Evolutionary conservation across 2,113 vertebrate species (phyloP).

Genomic region (Tragelaphus buxtoni): DNA sequence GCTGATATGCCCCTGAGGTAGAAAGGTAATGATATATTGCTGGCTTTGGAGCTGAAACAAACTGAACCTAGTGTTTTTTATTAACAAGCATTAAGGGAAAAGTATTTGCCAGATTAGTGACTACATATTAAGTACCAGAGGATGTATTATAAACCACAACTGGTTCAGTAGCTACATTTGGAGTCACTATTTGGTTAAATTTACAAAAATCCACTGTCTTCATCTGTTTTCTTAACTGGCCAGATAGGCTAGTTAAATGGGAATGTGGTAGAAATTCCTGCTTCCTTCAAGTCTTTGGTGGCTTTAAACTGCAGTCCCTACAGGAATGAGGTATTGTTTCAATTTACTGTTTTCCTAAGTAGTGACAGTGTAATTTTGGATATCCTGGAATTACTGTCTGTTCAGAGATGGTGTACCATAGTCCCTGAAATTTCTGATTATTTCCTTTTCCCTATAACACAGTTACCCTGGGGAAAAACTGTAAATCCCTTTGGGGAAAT

Average conservation of each 20-base stretch:
- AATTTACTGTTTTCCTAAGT: not conserved
- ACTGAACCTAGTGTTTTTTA: not conserved
- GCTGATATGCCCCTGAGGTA: not conserved
- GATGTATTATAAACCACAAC: not conserved
- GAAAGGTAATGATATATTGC: not conserved
- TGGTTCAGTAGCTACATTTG: not conserved
- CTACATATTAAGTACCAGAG: not conserved
- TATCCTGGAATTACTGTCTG: not conserved
- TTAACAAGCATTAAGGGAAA: not conserved
- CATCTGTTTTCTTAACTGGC: not conserved
- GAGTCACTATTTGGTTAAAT: not conserved
- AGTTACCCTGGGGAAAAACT: not conserved
- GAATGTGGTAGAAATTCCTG: not conserved
- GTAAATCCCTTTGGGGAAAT: not conserved
- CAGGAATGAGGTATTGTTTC: not conserved
- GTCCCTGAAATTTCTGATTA: not conserved
- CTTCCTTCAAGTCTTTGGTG: not conserved
- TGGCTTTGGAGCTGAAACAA: not conserved
- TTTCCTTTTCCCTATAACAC: not conserved
- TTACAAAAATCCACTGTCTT: not conserved
- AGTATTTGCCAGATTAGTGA: not conserved
- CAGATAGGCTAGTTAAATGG: not conserved
- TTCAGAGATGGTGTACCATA: not conserved
- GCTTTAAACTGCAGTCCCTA: not conserved
- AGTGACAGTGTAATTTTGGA: not conserved